phyloP scores from a whole-genome alignment of 2,113 vertebrate genomes.

The Megaptera novaeangliae region DNA sequence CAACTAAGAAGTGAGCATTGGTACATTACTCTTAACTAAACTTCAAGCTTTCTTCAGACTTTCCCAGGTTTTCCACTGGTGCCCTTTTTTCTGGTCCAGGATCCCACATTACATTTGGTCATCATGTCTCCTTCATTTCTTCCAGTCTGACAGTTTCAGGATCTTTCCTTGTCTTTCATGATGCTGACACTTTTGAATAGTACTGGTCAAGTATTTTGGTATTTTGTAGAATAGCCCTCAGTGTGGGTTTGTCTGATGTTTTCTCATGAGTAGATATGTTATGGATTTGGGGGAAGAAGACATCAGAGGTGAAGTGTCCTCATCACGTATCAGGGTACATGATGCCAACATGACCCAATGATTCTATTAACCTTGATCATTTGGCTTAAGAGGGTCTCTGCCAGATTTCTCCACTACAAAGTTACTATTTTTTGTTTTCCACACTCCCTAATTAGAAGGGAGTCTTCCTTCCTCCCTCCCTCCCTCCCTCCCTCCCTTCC shows the following conservation, averaged over 20 bases:
- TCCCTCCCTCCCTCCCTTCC: too few species aligned
- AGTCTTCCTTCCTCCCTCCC: background rate
- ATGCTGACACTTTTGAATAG: background rate
- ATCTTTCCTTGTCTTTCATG: background rate
- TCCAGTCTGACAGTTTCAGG: background rate
- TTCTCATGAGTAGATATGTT: background rate
- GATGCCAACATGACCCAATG: rapidly evolving
- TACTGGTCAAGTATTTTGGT: background rate
- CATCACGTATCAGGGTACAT: too few species aligned
- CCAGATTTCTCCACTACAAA: background rate
- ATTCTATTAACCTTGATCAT: background rate
- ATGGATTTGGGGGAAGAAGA: background rate
- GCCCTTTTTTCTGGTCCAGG: background rate
- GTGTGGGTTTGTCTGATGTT: background rate
- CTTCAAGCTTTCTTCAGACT: background rate
- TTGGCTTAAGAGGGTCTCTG: background rate
- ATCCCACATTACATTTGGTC: background rate
- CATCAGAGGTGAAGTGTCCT: background rate
- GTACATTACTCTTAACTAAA: background rate
- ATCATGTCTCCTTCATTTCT: background rate
- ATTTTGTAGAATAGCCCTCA: background rate
- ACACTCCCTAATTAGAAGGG: background rate
- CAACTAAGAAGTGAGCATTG: background rate
- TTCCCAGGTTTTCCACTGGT: background rate
- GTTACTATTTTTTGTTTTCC: background rate